Evolutionary conservation across 2,113 vertebrate species (phyloP).

Genomic region (Gymnorhina tibicen): DNA sequence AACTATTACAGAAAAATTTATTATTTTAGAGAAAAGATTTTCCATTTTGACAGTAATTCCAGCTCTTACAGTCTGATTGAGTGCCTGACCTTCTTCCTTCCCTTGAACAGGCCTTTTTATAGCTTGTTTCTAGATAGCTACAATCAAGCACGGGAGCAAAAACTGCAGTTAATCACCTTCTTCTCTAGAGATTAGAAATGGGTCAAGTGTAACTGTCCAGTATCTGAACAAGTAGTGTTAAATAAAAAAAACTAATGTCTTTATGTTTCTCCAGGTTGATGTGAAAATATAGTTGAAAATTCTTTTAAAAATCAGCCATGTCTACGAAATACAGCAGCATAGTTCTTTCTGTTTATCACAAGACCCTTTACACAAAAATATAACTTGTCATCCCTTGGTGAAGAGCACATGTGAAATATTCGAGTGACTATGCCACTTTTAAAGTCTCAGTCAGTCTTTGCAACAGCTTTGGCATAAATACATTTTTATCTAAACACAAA

Average conservation of each 20-base stretch:
- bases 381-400: background rate
- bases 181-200: background rate
- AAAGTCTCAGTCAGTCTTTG: background rate
- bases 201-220: background rate
- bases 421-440: background rate
- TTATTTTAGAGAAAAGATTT: background rate
- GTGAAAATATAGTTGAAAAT: background rate
- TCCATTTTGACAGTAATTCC: background rate
- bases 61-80: background rate
- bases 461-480: background rate
- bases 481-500: slow-evolving; percentile 26
- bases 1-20: background rate
- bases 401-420: slow-evolving; percentile 3
- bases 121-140: background rate
- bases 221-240: background rate
- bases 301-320: background rate
- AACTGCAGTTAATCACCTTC: background rate
- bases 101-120: background rate
- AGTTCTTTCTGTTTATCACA: background rate
- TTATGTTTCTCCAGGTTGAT: background rate
- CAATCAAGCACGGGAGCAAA: background rate
- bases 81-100: background rate
- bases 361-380: background rate
- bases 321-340: background rate
- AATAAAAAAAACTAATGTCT: background rate